Evolutionary conservation across 2,888 invertebrate genomes (phyloP).

Genomic region (Synanthedon vespiformis): DNA sequence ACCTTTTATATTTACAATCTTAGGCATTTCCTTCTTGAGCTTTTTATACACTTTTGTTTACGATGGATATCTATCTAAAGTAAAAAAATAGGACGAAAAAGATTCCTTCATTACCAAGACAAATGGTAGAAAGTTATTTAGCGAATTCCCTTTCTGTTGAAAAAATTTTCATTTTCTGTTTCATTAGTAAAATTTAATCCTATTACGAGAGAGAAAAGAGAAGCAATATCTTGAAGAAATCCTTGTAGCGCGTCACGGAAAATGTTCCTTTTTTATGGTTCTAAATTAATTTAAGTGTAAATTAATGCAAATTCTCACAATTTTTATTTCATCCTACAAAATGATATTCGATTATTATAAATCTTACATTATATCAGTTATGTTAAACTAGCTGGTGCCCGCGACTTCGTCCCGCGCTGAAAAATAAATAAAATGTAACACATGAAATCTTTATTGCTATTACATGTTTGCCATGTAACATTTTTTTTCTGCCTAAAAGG

Average conservation of each 20-base stretch:
- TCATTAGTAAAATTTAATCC: constrained; percentile 63
- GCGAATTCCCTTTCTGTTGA: constrained; percentile 39
- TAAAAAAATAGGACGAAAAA: constrained; percentile 9
- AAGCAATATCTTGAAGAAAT: constrained; percentile 43
- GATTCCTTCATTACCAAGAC: constrained; percentile 42
- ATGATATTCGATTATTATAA: not conserved
- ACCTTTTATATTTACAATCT: no score
- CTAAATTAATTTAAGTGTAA: constrained; percentile 21
- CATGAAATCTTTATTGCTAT: no score
- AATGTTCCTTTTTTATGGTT: constrained; percentile 29
- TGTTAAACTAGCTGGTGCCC: no score
- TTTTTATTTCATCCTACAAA: constrained; percentile 1
- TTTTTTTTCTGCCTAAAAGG: no score
- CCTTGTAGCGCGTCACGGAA: constrained; percentile 34
- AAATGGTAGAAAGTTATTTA: constrained; percentile 49
- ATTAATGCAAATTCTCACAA: constrained; percentile 13
- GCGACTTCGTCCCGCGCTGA: no score
- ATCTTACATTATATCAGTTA: no score
- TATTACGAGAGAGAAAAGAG: constrained; percentile 40
- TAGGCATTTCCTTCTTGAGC: not conserved
- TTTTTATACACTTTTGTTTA: not conserved
- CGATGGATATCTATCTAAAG: not conserved
- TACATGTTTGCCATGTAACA: no score
- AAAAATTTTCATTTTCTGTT: constrained; percentile 60
- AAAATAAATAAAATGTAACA: no score